Conservation (phyloP, 2,113 vertebrate species). For the Cromileptes altivelis region DNA sequence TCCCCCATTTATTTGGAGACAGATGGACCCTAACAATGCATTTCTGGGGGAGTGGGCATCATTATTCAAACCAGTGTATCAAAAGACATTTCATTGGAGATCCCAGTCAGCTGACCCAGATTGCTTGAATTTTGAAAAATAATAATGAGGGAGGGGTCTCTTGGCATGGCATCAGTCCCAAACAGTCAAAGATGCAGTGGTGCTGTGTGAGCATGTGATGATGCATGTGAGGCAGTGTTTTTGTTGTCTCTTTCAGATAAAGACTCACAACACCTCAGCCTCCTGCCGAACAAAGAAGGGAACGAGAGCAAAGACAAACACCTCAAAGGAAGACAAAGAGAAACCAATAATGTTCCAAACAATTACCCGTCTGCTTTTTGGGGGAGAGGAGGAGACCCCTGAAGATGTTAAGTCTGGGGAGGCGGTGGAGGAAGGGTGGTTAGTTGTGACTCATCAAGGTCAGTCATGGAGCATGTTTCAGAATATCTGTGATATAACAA, state of each 20-base stretch:
- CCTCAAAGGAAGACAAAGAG: background rate
- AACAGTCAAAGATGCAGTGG: conserved; percentile 5
- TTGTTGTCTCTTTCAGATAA: conserved; percentile 18
- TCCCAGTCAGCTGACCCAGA: conserved; percentile 59
- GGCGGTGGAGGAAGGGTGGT: conserved; percentile 92
- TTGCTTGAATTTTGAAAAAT: conserved; percentile 48
- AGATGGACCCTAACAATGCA: conserved; percentile 77
- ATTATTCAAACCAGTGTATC: conserved; percentile 43
- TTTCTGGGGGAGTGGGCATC: conserved; percentile 46
- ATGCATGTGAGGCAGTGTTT: background rate
- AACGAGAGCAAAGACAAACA: conserved; percentile 2
- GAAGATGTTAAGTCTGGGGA: conserved; percentile 84
- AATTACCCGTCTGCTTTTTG: conserved; percentile 91
- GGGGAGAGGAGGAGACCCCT: conserved; percentile 69
- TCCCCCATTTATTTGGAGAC: conserved; percentile 59
- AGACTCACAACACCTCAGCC: conserved; percentile 8
- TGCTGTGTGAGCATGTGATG: background rate
- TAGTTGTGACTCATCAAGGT: conserved; percentile 92
- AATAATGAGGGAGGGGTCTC: conserved; percentile 4
- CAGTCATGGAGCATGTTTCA: conserved; percentile 53
- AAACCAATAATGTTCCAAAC: conserved; percentile 89
- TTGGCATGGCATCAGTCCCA: conserved; percentile 4
- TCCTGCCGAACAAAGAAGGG: conserved; percentile 33
- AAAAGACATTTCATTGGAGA: conserved; percentile 54
- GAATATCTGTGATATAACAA: background rate